Conservation (phyloP, 2,888 invertebrate species). For the Bursaphelenchus okinawaensis region DNA sequence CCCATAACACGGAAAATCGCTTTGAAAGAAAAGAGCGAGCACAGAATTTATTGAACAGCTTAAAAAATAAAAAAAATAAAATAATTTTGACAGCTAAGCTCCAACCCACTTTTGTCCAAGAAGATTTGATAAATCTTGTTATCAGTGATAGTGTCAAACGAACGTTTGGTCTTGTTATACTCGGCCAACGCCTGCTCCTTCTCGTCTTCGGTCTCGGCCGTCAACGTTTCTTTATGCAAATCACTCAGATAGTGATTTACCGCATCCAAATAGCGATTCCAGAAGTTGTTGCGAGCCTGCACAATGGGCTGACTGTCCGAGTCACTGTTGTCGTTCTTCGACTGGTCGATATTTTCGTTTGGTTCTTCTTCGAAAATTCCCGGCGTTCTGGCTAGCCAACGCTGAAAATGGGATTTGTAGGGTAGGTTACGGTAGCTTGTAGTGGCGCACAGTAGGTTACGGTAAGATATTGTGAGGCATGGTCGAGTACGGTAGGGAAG, state of each 20-base stretch:
- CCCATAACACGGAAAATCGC: no score
- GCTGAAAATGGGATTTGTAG: conserved; percentile 57
- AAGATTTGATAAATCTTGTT: conserved; percentile 27
- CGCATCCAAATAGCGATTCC: conserved; percentile 75
- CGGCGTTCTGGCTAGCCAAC: conserved; percentile 87
- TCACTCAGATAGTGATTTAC: conserved; percentile 66
- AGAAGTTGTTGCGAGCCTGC: conserved; percentile 68
- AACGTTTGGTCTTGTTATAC: conserved; percentile 63
- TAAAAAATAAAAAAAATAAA: no score
- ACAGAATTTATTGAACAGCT: neutral
- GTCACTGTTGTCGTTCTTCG: neutral
- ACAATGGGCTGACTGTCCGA: conserved; percentile 1
- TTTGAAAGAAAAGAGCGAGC: neutral
- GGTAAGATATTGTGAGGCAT: no score
- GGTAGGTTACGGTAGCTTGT: neutral
- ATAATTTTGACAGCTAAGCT: no score
- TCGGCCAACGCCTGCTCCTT: conserved; percentile 39
- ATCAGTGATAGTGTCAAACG: conserved; percentile 28
- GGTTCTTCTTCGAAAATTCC: conserved; percentile 67
- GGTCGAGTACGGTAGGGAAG: no score
- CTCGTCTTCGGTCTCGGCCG: conserved; percentile 62
- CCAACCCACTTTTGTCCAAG: conserved; percentile 21
- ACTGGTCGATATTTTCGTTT: conserved; percentile 11
- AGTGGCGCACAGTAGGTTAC: neutral
- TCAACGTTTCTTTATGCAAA: conserved; percentile 43